Conservation (phyloP, 2,113 vertebrate species). For the Platycercus adscitus region DNA sequence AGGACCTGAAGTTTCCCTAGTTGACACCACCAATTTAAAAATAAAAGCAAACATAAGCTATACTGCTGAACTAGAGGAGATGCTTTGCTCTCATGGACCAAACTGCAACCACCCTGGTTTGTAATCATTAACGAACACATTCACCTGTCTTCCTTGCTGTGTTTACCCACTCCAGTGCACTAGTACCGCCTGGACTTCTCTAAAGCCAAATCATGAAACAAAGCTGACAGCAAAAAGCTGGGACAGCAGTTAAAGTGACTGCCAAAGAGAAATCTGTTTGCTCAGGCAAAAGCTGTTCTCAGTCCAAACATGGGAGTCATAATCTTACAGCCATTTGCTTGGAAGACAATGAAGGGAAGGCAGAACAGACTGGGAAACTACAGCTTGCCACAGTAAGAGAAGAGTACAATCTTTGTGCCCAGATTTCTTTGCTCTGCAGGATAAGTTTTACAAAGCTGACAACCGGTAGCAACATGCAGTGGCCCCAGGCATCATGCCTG, state of each 20-base stretch:
- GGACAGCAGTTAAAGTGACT: slow-evolving; percentile 36
- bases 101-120: neutral
- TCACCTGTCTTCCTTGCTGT: neutral
- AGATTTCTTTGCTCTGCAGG: slow-evolving; percentile 56
- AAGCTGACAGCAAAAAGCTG: slow-evolving; percentile 52
- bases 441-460: slow-evolving; percentile 52
- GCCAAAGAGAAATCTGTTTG: slow-evolving; percentile 59
- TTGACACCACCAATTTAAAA: neutral
- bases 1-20: neutral
- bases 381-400: neutral
- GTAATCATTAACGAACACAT: neutral
- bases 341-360: slow-evolving; percentile 67
- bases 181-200: slow-evolving; percentile 12
- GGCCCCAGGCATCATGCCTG: slow-evolving; percentile 27
- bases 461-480: slow-evolving; percentile 56
- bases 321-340: slow-evolving; percentile 51
- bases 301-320: slow-evolving; percentile 54
- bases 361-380: slow-evolving; percentile 40
- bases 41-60: neutral
- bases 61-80: neutral
- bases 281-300: slow-evolving; percentile 58
- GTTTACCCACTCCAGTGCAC: neutral
- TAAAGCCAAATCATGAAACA: slow-evolving; percentile 6
- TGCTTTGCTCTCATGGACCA: neutral
- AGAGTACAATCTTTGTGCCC: slow-evolving; percentile 42